phyloP scores from a whole-genome alignment of 1,140 invertebrate genomes.

The Rhyacophila brunnea region DNA sequence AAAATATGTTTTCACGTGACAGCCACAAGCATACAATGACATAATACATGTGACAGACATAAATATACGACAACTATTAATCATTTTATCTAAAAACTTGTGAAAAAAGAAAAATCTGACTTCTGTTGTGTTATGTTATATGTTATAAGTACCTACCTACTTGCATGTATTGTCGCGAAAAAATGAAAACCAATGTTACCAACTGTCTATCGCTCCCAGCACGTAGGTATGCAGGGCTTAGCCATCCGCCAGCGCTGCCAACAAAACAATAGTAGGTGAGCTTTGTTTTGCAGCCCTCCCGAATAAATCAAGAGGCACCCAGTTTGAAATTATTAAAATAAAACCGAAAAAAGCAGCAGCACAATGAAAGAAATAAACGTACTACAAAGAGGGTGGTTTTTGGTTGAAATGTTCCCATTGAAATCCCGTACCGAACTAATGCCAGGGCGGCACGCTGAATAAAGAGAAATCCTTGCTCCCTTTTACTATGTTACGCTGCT shows the following conservation, averaged over 20 bases:
- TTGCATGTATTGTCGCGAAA: too few relatives aligned
- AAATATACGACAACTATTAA: too few relatives aligned
- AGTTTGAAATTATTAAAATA: conserved; percentile 37
- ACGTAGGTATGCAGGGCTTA: neutral
- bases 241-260: neutral
- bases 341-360: conserved; percentile 27
- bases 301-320: conserved; percentile 34
- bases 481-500: neutral
- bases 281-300: conserved; percentile 26
- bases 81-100: too few relatives aligned
- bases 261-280: conserved; percentile 22
- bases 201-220: too few relatives aligned
- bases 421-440: conserved; percentile 28
- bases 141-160: too few relatives aligned
- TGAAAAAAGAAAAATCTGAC: too few relatives aligned
- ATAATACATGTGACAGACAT: too few relatives aligned
- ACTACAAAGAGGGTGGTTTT: conserved; percentile 25
- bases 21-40: too few relatives aligned
- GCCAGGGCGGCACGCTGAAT: conserved; percentile 19
- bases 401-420: conserved; percentile 27
- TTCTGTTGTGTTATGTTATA: too few relatives aligned
- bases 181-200: too few relatives aligned
- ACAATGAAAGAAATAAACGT: conserved; percentile 33
- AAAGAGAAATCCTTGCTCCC: conserved; percentile 10
- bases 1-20: too few relatives aligned